A percentile compares a stretch with the other conserved stretches of the same genome.
Evolutionary conservation across 1,140 invertebrate species (phyloP).

Genomic region (Gyrodactylus salaris): DNA sequence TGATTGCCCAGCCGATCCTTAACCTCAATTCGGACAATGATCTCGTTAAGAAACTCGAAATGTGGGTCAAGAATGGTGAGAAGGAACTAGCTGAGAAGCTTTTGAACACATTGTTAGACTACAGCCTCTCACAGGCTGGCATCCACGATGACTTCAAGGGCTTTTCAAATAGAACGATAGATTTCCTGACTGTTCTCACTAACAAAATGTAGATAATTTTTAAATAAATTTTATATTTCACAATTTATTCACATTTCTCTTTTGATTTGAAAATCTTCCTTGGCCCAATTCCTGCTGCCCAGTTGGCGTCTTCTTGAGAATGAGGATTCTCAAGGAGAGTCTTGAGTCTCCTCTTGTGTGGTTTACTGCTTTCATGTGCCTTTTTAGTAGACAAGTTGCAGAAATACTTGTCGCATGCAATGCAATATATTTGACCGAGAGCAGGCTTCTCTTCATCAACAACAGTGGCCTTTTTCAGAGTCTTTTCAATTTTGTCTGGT

Average conservation of each 20-base stretch:
- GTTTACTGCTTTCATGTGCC: background rate
- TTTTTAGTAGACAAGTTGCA: background rate
- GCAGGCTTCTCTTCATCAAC: constrained; percentile 4
- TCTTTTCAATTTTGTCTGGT: background rate
- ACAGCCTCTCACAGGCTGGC: constrained; percentile 1
- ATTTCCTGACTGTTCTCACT: background rate
- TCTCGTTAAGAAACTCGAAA: background rate
- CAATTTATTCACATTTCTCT: background rate
- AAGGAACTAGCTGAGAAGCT: background rate
- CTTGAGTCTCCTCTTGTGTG: background rate
- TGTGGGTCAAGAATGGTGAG: background rate
- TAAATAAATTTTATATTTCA: background rate
- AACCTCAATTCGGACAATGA: constrained; percentile 43
- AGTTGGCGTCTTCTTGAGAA: background rate
- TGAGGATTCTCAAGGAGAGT: constrained; percentile 1
- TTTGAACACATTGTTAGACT: background rate
- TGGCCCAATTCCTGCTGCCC: background rate
- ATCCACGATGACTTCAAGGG: background rate
- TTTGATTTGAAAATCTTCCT: background rate
- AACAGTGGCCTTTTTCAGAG: background rate
- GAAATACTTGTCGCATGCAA: constrained; percentile 5
- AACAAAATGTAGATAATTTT: background rate
- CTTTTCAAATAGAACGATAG: background rate
- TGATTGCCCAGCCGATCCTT: constrained; percentile 49
- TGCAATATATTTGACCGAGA: background rate